Base-by-base conservation (phyloP, 2,888 invertebrate species). In the Drosophila neotestacea region DNA sequence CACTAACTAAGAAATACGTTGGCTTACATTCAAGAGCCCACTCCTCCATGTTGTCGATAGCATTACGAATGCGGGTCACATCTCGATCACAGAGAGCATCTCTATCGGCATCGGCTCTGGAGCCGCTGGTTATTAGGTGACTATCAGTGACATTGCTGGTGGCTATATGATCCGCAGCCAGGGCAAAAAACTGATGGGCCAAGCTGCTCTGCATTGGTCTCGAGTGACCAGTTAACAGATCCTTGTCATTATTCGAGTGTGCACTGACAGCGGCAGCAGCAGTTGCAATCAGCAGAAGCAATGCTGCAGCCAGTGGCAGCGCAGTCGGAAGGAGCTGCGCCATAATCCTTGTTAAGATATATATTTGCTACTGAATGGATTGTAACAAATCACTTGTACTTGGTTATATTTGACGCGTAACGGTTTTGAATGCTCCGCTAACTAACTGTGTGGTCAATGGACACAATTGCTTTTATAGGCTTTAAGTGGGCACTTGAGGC, bases 1-100 rank as follows among this genome's bases (percentile, higher is more conserved):
- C 16, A 16, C 16, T 16, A 16, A 16, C 16, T 16, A 4, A 39
- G 38, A 4, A 13, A 41, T 39, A 16, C n/a, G 0, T 4, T 41
- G 7, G 74, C 91, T 91, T 88, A 92, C 92, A 92, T 78, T 92
- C 88, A 56, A 92, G 75, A 9, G 92, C 91, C 92, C 92, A 92
- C 77, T 91, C 90, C 68, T 92, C 81, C 65, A 81, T 77, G 32
- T 89, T 81, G 30, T 64, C 34, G 48, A 92, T 74, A 41, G 89
- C 90, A 1, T 72, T 70, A 6, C 74, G 79, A 36, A 92, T 90
- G 4, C 83, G 80, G 4, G 68, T 55, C 39, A 92, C 65, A 75
- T 92, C 91, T 46, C 48, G 61, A 6, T 77, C 47, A 30, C 92
- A 92, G 52, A 79, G 77, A 6, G 68, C 66, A 27, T 81, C 73